Base-by-base conservation (phyloP, 2,113 vertebrate species). In the Dunckerocampus dactyliophorus region DNA sequence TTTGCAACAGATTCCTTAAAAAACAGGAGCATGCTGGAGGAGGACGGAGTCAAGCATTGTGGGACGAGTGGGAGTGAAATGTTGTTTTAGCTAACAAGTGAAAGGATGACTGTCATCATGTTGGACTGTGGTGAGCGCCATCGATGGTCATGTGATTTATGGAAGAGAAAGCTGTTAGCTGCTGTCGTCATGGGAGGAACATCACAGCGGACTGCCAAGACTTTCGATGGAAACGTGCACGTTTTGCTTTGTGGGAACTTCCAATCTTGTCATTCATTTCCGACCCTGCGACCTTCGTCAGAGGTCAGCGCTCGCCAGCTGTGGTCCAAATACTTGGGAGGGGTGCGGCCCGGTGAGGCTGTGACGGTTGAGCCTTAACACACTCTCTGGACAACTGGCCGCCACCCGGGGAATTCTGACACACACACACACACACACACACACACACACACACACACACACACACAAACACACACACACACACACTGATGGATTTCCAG, bases 141-240 rank as follows among this genome's bases (percentile, higher is more conserved):
- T 34, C 5, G 74, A 71, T 58, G 72, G 24, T 14, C 24, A 61
- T 59, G 59, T 82, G 71, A 80, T 84, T 82, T 82, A 86, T 86
- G 76, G 77, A 79, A 78, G 59, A 74, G 65, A 71, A 69, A 52
- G 75, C 73, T 63, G 76, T 86, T 82, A 87, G 69, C 24, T 28
- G 24, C 24, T 28, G 24, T 28, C 24, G 24, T 28, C 24, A n/a
- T n/a, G n/a, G n/a, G n/a, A n/a, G 24, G 24, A 5, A 28, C 24
- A 28, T 28, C 24, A 28, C 24, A 28, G 24, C 24, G 24, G 24
- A 2, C 24, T 28, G 24, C 24, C 5, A 28, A 28, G 24, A 28
- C 24, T 5, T 28, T 28, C 2, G 24, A 28, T 2, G 5, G 24
- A 28, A 5, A 28, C 24, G 24, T 28, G 24, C 24, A 28, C 5